phyloP scores from a whole-genome alignment of 2,888 invertebrate genomes.

The Stenolophus ochropezus region DNA sequence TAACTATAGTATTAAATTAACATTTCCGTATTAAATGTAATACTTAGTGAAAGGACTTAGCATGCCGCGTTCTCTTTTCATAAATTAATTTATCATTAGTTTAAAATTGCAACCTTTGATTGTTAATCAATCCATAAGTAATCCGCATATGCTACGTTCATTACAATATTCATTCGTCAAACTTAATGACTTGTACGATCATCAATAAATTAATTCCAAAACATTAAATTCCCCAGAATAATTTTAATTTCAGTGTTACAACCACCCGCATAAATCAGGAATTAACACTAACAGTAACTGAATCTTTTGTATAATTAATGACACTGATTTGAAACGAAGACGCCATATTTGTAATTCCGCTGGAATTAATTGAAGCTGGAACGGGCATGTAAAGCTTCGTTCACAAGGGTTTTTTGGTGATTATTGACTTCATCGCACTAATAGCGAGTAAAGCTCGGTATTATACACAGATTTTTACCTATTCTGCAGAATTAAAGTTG shows the following conservation, averaged over 20 bases:
- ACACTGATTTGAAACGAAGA: slow-evolving; percentile 24
- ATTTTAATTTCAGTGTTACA: slow-evolving; percentile 7
- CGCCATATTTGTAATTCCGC: slow-evolving; percentile 48
- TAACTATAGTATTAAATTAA: too few relatives aligned
- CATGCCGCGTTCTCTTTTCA: not conserved
- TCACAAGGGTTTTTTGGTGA: not conserved
- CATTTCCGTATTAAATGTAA: not conserved
- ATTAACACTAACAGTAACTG: not conserved
- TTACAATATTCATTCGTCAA: not conserved
- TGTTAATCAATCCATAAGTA: not conserved
- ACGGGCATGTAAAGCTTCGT: slow-evolving; percentile 16
- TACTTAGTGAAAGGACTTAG: too few relatives aligned
- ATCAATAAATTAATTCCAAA: slow-evolving; percentile 39
- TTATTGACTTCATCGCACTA: not conserved
- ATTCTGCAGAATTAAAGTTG: not conserved
- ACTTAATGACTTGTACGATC: not conserved
- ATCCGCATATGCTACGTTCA: not conserved
- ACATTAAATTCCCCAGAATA: slow-evolving; percentile 18
- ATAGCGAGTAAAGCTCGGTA: not conserved
- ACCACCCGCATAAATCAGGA: slow-evolving; percentile 14
- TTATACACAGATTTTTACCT: not conserved
- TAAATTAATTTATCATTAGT: not conserved
- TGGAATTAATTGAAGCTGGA: slow-evolving; percentile 42
- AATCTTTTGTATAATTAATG: slow-evolving; percentile 46
- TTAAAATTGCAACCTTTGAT: not conserved